Evolutionary conservation across 2,113 vertebrate species (phyloP), one percentile per base, ranked within the genome.

Genomic region (Zeus faber): DNA sequence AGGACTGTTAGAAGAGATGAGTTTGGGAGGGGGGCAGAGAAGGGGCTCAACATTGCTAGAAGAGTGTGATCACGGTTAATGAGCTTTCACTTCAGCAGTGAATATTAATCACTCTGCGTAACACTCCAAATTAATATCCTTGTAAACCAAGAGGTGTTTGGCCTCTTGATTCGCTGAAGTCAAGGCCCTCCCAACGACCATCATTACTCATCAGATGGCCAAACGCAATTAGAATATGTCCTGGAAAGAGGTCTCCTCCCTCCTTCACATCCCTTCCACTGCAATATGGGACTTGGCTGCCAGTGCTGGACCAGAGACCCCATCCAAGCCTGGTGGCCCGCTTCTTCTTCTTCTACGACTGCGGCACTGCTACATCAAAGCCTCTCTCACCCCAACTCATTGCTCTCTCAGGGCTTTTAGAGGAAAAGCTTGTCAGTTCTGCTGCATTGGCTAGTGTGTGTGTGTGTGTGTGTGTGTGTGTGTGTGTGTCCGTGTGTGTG

Each of bases 351-450:
- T 18, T 1, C 54, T 54, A n/a, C n/a, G n/a, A n/a, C n/a, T n/a
- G n/a, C n/a, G n/a, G 49, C 31, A 48, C 1, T 29, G 27, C 9
- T 13, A 27, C 63, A 68, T 66, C 56, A 52, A n/a, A 69, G 45
- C 41, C 27, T 61, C 47, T 16, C 6, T 18, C 39, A 43, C 16
- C 31, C 41, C 8, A 40, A 65, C 49, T 13, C 2, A 31, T 14
- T 20, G 4, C 16, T 49, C 62, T 25, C 17, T 7, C 47, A 23
- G 16, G 43, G 18, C n/a, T 47, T 53, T 51, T 37, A 27, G 51
- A 54, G 40, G n/a, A n/a, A 57, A 65, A 70, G 52, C 49, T 43
- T 58, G 54, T 61, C 47, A 48, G 1, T 50, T 62, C 54, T 64
- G 54, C 54, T 24, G 59, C 62, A 35, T 55, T 51, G 55, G 40